A percentile compares a stretch with the other conserved stretches of the same genome.
phyloP scores from a whole-genome alignment of 1,140 invertebrate genomes.

The Thereuonema tuberculata region DNA sequence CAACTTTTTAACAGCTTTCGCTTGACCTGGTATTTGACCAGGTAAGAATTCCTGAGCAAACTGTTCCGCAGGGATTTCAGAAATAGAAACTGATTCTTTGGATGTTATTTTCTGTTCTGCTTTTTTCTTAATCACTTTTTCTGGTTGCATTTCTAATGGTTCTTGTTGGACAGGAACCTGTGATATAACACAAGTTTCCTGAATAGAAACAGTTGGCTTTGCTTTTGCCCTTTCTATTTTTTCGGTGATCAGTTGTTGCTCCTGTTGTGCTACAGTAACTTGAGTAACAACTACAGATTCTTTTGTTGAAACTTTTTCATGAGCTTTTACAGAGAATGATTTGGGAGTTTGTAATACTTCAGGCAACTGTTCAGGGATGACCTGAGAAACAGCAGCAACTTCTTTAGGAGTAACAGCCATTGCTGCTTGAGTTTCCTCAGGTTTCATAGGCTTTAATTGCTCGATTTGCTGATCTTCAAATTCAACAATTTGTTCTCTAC shows the following conservation, averaged over 20 bases:
- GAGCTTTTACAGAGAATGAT: background rate
- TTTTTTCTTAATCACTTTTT: slow-evolving; percentile 1
- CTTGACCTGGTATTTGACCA: slow-evolving; percentile 19
- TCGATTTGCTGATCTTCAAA: background rate
- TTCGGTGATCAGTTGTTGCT: background rate
- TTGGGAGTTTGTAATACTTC: background rate
- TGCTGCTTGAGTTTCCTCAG: background rate
- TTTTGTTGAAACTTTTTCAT: slow-evolving; percentile 1
- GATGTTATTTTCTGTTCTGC: slow-evolving; percentile 11
- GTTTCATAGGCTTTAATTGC: background rate
- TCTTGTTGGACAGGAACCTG: slow-evolving; percentile 15
- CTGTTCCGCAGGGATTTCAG: slow-evolving; percentile 13
- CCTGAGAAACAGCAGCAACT: too few relatives aligned
- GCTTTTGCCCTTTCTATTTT: slow-evolving; percentile 7
- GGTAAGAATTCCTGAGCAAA: slow-evolving; percentile 21
- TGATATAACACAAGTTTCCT: slow-evolving; percentile 14
- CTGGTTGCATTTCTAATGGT: slow-evolving; percentile 11
- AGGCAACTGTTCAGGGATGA: background rate
- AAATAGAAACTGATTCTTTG: slow-evolving; percentile 13
- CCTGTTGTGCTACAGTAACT: slow-evolving; percentile 1
- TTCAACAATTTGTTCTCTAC: background rate
- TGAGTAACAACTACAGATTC: slow-evolving; percentile 3
- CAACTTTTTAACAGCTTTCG: slow-evolving; percentile 10
- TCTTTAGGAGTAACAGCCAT: background rate
- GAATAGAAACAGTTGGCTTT: slow-evolving; percentile 11